Evolutionary conservation across 2,888 invertebrate species (phyloP).

Genomic region (Gonocerus acuteangulatus): DNA sequence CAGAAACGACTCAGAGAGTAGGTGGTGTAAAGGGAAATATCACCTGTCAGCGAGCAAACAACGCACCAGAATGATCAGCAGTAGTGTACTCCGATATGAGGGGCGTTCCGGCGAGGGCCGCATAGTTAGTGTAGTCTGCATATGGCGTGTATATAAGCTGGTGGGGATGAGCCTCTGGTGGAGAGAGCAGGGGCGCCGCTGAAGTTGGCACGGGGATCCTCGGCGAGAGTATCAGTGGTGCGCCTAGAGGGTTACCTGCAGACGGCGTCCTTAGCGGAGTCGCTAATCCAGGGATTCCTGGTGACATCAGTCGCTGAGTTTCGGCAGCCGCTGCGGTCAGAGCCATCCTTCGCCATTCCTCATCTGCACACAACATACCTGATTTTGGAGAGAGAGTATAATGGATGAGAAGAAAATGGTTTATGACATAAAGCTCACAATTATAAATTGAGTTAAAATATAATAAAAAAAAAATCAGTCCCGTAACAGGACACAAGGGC

Average conservation of each 20-base stretch:
- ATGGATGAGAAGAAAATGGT: no score
- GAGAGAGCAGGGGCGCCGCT: conserved; percentile 58
- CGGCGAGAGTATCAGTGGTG: conserved; percentile 86
- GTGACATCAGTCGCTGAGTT: conserved; percentile 64
- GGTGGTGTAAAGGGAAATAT: conserved; percentile 6
- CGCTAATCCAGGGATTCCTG: conserved; percentile 50
- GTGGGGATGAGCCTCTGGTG: conserved; percentile 54
- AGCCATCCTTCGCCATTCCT: conserved; percentile 77
- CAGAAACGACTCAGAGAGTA: no score
- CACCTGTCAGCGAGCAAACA: conserved; percentile 67
- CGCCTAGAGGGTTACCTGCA: conserved; percentile 73
- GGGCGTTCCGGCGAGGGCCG: conserved; percentile 71
- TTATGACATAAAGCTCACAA: no score
- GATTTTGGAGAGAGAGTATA: no score
- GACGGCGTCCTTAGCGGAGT: conserved; percentile 55
- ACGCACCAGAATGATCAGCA: conserved; percentile 94
- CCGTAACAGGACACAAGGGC: no score
- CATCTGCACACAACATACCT: conserved; percentile 51
- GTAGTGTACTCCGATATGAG: conserved; percentile 74
- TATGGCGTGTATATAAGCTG: conserved; percentile 80
- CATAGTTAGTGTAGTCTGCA: conserved; percentile 80
- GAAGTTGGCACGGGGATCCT: conserved; percentile 72
- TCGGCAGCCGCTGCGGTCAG: conserved; percentile 65
- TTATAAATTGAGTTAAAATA: no score
- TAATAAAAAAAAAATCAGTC: no score